Base-by-base conservation (phyloP, 2,113 vertebrate genomes). In the Archilochus colubris region DNA sequence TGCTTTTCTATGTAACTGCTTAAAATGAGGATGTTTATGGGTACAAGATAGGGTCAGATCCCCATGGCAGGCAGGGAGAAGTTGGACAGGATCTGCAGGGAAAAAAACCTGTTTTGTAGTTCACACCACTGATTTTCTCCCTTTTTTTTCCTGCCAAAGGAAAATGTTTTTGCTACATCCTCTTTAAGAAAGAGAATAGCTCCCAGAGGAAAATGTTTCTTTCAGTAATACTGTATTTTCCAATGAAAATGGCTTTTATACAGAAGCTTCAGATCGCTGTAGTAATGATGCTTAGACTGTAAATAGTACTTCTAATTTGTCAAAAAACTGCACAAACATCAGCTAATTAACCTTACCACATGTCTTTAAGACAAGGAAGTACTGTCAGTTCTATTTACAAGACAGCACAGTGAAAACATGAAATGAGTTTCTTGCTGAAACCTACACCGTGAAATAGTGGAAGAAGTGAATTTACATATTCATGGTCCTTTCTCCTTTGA, bases 271-370 rank as follows among this genome's bases (percentile, higher is more conserved):
- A 83, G 55, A 1, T 10, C 8, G 15, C 9, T 24, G 9, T 46
- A 86, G 24, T 59, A 86, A 67, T 33, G 80, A 51, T 20, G 59
- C 31, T 78, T 75, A 67, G 33, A 28, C 46, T 38, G 24, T 43
- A 86, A 90, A 93, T 64, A 64, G 19, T 23, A 25, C 50, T 94
- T 88, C 59, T 68, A 43, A 82, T 91, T 93, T 91, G 40, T 89
- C 69, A 82, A 92, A 93, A 81, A 43, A 36, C 31, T 61, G 27
- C 23, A 30, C 43, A 86, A 94, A 62, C 22, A 67, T 67, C 58
- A 75, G 30, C 46, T 80, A 85, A 85, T 93, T 93, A 94, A 89
- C 30, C 76, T 67, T 44, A 59, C 31, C 31, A 48, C 21, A 10
- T 4, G 12, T 61, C 66, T 73, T 72, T 44, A 75, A 94, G 64